These are phyloP conservation scores for Lindbergichthys nudifrons DNA, from an alignment of 2,797 vertebrate species.

Conservation along the genomic window DNA sequence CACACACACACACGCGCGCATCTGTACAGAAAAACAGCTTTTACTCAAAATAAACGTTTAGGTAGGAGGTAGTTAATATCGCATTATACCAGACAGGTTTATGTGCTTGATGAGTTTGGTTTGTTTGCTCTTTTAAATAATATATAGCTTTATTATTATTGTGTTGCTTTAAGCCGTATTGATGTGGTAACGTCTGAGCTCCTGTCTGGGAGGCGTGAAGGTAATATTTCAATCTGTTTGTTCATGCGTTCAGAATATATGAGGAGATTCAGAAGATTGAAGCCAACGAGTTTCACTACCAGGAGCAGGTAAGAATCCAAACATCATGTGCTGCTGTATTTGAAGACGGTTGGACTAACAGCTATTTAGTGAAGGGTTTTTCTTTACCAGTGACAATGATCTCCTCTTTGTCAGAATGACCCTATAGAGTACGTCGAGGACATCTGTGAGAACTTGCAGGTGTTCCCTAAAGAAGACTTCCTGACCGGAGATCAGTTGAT, in stretches of 20 bases:
- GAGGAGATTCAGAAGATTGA: conserved; percentile 98
- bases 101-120: conserved; percentile 21
- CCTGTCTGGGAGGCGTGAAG: conserved; percentile 10
- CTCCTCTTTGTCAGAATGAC: conserved; percentile 86
- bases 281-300: conserved; percentile 96
- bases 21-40: too few relatives aligned
- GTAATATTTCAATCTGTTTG: conserved; percentile 37
- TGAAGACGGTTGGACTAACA: background rate
- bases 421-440: conserved; percentile 95
- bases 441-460: conserved; percentile 97
- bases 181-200: conserved; percentile 21
- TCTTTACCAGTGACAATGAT: background rate
- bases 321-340: background rate
- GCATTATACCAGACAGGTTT: conserved; percentile 5
- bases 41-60: background rate
- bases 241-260: conserved; percentile 87
- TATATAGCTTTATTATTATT: conserved; percentile 16
- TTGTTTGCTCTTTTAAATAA: conserved; percentile 14
- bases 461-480: conserved; percentile 92
- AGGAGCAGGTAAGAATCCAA: conserved; percentile 89
- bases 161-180: background rate
- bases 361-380: background rate
- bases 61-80: background rate
- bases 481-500: conserved; percentile 96
- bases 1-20: background rate